phyloP scores from a whole-genome alignment of 2,113 vertebrate species.

The Petroica traversi region DNA sequence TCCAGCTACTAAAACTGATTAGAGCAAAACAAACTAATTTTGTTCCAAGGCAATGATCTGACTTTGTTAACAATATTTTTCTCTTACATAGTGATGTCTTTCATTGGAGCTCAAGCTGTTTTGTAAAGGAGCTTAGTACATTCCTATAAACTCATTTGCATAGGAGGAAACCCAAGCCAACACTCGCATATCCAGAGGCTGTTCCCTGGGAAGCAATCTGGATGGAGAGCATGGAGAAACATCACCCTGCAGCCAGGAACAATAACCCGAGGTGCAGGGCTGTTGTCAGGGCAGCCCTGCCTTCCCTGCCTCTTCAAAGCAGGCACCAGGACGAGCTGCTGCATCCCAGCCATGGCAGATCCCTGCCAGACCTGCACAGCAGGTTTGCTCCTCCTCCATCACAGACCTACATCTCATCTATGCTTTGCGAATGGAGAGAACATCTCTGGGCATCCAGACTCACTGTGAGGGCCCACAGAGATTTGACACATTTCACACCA shows the following conservation, averaged over 20 bases:
- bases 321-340: neutral
- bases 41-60: neutral
- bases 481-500: neutral
- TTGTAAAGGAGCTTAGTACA: neutral
- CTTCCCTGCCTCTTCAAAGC: neutral
- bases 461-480: neutral
- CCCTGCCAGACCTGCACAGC: neutral
- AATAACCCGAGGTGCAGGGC: neutral
- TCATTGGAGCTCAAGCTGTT: neutral
- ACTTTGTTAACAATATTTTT: neutral
- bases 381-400: neutral
- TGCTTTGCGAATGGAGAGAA: neutral
- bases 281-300: accelerated
- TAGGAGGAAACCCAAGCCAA: neutral
- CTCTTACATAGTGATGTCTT: neutral
- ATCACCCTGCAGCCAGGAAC: neutral
- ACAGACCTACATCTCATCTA: neutral
- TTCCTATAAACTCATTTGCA: neutral
- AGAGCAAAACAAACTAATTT: conserved; percentile 36
- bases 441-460: neutral
- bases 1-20: conserved; percentile 1
- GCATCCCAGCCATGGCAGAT: neutral
- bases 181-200: neutral
- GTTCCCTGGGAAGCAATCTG: neutral
- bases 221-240: neutral